Evolutionary conservation across 2,888 invertebrate species (phyloP).

Genomic region (Gastrophysa polygoni): DNA sequence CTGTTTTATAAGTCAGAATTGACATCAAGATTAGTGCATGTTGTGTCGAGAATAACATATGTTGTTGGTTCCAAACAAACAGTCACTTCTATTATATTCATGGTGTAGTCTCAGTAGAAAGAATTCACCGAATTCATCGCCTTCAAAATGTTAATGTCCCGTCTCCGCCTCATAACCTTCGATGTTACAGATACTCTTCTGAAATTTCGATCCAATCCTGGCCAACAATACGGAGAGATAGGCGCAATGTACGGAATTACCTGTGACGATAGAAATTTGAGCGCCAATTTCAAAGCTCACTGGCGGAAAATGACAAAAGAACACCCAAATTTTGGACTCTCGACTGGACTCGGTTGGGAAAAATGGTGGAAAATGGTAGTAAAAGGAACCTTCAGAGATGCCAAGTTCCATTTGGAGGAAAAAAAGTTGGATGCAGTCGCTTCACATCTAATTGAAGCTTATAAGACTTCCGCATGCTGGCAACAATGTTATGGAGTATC

Average conservation of each 20-base stretch:
- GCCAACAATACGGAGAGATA: conserved; percentile 77
- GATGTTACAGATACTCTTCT: conserved; percentile 88
- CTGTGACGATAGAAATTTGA: conserved; percentile 65
- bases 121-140: too few relatives aligned
- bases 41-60: too few relatives aligned
- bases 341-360: conserved; percentile 72
- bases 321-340: conserved; percentile 82
- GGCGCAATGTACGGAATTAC: conserved; percentile 72
- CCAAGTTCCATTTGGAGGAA: conserved; percentile 54
- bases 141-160: conserved; percentile 57
- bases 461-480: conserved; percentile 77
- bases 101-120: too few relatives aligned
- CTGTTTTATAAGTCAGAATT: too few relatives aligned
- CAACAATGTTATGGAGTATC: conserved; percentile 68
- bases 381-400: conserved; percentile 66
- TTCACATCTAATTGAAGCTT: conserved; percentile 69
- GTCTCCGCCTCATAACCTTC: conserved; percentile 76
- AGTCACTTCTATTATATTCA: too few relatives aligned
- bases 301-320: conserved; percentile 68
- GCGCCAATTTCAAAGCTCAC: conserved; percentile 67
- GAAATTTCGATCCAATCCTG: conserved; percentile 72
- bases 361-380: conserved; percentile 84
- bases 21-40: too few relatives aligned
- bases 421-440: conserved; percentile 62
- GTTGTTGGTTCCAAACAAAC: too few relatives aligned